Evolutionary conservation across 2,888 invertebrate genomes (phyloP).

Genomic region (Meteorus colon): DNA sequence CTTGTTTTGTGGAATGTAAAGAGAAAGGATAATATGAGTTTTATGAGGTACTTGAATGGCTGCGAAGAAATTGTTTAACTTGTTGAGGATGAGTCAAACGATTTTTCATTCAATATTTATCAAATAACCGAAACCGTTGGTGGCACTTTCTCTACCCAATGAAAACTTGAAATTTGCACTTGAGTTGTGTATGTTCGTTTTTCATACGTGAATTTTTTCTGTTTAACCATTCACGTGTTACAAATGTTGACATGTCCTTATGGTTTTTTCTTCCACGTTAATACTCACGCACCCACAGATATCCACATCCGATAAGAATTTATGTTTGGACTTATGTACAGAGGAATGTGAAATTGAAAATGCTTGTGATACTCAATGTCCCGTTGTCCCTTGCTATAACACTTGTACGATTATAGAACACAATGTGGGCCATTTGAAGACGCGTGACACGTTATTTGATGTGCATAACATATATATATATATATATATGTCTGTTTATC

Average conservation of each 20-base stretch:
- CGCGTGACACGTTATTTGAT: slow-evolving; percentile 30
- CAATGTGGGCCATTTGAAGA: slow-evolving; percentile 64
- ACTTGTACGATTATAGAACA: slow-evolving; percentile 64
- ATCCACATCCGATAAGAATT: neutral
- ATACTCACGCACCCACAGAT: neutral
- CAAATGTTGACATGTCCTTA: neutral
- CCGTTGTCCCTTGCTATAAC: slow-evolving; percentile 54
- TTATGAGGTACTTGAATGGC: too few species aligned
- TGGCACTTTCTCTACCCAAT: too few species aligned
- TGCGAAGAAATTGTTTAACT: too few species aligned
- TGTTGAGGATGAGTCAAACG: too few species aligned
- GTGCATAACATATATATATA: slow-evolving; percentile 19
- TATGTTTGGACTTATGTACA: neutral
- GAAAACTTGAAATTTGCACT: too few species aligned
- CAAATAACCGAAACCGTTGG: too few species aligned
- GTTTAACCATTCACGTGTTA: neutral
- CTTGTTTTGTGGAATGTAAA: too few species aligned
- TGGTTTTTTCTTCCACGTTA: neutral
- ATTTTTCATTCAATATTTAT: too few species aligned
- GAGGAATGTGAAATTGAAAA: slow-evolving; percentile 14
- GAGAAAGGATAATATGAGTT: too few species aligned
- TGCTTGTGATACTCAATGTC: slow-evolving; percentile 56
- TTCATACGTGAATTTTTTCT: neutral
- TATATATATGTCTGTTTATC: slow-evolving; percentile 20
- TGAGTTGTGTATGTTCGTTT: too few species aligned